Conservation (phyloP, 2,113 vertebrate species). For the Poeciliopsis occidentalis region DNA sequence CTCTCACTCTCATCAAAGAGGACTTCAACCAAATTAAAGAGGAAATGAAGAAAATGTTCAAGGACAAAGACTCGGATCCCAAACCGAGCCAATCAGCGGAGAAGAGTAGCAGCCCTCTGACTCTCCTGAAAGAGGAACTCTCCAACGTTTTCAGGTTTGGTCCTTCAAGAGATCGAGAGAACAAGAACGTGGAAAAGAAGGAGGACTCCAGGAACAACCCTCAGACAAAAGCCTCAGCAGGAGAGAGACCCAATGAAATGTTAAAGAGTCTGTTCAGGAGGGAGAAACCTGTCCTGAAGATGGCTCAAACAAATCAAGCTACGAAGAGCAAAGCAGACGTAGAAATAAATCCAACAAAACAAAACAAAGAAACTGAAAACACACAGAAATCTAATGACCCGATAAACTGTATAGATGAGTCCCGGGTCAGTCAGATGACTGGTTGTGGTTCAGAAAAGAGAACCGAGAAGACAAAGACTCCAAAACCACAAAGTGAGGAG, state of each 20-base stretch:
- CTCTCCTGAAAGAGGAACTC: conserved; percentile 41
- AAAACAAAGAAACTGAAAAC: background rate
- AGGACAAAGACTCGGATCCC: conserved; percentile 27
- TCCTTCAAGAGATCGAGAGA: conserved; percentile 29
- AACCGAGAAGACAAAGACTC: background rate
- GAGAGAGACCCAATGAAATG: background rate
- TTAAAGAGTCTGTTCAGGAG: conserved; percentile 15
- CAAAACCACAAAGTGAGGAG: background rate
- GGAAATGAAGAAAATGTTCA: conserved; percentile 41
- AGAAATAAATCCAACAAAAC: background rate
- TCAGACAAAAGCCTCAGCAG: conserved; percentile 5
- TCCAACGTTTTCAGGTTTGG: conserved; percentile 37
- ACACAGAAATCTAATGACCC: background rate
- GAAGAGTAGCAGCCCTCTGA: conserved; percentile 4
- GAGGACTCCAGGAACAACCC: conserved; percentile 4
- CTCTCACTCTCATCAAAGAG: conserved; percentile 37
- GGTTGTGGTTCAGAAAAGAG: background rate
- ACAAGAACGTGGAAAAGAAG: background rate
- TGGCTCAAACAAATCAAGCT: background rate
- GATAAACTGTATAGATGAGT: background rate
- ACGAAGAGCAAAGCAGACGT: background rate
- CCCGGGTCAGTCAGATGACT: background rate
- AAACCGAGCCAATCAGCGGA: background rate
- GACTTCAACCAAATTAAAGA: conserved; percentile 46
- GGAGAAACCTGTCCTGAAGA: background rate